These are phyloP conservation scores for Ichneumoninae sp. DNA, from an alignment of 2,888 invertebrate genomes.

Conservation along the genomic window DNA sequence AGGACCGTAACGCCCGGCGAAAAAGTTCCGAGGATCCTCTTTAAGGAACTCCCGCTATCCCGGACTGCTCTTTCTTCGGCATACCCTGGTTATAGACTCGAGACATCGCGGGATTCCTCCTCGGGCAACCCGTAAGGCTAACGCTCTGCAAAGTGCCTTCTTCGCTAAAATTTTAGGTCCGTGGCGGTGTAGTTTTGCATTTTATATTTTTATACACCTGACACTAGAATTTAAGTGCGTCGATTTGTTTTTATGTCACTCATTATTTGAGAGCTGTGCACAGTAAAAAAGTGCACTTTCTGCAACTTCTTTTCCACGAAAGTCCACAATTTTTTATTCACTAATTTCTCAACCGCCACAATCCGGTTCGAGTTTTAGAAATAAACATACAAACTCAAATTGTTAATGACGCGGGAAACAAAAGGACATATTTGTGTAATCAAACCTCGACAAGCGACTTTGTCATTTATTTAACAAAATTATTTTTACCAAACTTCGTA, in stretches of 20 bases:
- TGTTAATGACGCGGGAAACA: too few species aligned
- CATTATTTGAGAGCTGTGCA: background rate
- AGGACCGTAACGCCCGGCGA: conserved; percentile 57
- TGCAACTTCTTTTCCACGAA: background rate
- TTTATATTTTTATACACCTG: background rate
- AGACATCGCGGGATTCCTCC: background rate
- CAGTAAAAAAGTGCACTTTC: background rate
- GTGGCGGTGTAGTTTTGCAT: background rate
- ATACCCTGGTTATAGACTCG: background rate
- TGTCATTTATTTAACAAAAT: too few species aligned
- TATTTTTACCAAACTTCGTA: too few species aligned
- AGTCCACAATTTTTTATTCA: background rate
- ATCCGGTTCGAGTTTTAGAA: background rate
- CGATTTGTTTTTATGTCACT: background rate
- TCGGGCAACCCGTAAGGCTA: background rate
- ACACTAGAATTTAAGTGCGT: background rate
- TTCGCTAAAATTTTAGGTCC: conserved; percentile 3
- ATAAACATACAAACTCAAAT: background rate
- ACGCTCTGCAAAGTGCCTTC: conserved; percentile 3
- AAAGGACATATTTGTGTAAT: too few species aligned
- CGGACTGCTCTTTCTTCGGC: conserved; percentile 17
- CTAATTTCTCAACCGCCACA: too few species aligned
- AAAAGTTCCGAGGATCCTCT: conserved; percentile 74
- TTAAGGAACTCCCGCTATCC: conserved; percentile 71
- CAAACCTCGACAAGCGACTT: background rate